phyloP scores from a whole-genome alignment of 2,797 vertebrate species.

The Scleropages formosus region DNA sequence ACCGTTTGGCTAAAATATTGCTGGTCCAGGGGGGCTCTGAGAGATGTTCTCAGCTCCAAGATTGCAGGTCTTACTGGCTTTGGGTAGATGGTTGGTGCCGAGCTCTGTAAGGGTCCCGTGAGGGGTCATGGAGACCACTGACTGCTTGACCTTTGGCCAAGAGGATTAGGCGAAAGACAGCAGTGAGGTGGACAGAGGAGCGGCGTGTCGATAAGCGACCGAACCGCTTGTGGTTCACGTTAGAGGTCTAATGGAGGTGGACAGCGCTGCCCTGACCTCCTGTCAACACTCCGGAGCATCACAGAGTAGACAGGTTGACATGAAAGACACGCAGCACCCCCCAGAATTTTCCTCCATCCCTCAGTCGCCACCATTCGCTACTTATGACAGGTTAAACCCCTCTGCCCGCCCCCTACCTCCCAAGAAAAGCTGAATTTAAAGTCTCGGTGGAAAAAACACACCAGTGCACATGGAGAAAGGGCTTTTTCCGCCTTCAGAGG shows the following conservation, averaged over 20 bases:
- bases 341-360: too few species aligned
- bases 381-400: slow-evolving; percentile 32
- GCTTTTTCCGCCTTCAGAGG: slow-evolving; percentile 40
- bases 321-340: too few species aligned
- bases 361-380: too few species aligned
- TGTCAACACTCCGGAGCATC: slow-evolving; percentile 46
- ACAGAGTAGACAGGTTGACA: slow-evolving; percentile 50
- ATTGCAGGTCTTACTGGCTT: too few species aligned
- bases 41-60: too few species aligned
- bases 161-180: neutral
- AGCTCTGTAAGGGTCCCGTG: too few species aligned
- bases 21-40: too few species aligned
- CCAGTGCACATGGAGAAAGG: slow-evolving; percentile 60
- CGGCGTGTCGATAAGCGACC: neutral
- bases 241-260: slow-evolving; percentile 34
- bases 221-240: neutral
- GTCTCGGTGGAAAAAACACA: slow-evolving; percentile 51
- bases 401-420: slow-evolving; percentile 41
- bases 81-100: too few species aligned
- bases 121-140: too few species aligned
- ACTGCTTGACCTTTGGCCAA: neutral
- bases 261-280: slow-evolving; percentile 39
- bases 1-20: too few species aligned
- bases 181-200: neutral
- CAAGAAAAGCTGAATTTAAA: slow-evolving; percentile 28